Conservation (phyloP, 2,113 vertebrate genomes). For the Pelobates fuscus region DNA sequence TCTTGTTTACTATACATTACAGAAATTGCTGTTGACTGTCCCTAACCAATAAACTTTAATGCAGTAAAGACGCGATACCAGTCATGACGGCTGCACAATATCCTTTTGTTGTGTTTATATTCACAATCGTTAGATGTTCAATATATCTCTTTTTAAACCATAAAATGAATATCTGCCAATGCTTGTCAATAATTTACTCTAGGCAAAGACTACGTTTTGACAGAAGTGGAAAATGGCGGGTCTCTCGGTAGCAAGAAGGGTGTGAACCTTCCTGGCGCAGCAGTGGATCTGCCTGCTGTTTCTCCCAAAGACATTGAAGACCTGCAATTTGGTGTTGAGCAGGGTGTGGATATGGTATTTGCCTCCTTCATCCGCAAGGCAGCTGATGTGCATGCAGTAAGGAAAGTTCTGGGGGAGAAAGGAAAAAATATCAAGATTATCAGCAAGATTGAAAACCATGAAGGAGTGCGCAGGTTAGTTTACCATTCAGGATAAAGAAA, state of each 20-base stretch:
- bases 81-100: too few species aligned
- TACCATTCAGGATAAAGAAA: too few species aligned
- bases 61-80: too few species aligned
- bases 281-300: slow-evolving; percentile 88
- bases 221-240: slow-evolving; percentile 88
- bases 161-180: too few species aligned
- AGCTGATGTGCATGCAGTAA: slow-evolving; percentile 87
- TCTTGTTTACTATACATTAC: too few species aligned
- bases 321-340: slow-evolving; percentile 90
- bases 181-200: slow-evolving; percentile 9
- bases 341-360: slow-evolving; percentile 96
- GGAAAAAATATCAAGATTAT: slow-evolving; percentile 97
- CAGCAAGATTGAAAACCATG: slow-evolving; percentile 98
- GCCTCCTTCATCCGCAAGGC: slow-evolving; percentile 98
- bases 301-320: slow-evolving; percentile 94
- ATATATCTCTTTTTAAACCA: too few species aligned
- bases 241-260: slow-evolving; percentile 95
- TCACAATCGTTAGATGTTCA: too few species aligned
- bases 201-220: slow-evolving; percentile 82
- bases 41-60: too few species aligned
- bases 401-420: slow-evolving; percentile 89
- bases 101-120: too few species aligned
- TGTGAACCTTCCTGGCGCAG: slow-evolving; percentile 92
- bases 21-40: too few species aligned
- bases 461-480: slow-evolving; percentile 89